A percentile compares a stretch with the other conserved stretches of the same genome.
phyloP scores from a whole-genome alignment of 2,797 vertebrate species.

The Intellagama lesueurii region DNA sequence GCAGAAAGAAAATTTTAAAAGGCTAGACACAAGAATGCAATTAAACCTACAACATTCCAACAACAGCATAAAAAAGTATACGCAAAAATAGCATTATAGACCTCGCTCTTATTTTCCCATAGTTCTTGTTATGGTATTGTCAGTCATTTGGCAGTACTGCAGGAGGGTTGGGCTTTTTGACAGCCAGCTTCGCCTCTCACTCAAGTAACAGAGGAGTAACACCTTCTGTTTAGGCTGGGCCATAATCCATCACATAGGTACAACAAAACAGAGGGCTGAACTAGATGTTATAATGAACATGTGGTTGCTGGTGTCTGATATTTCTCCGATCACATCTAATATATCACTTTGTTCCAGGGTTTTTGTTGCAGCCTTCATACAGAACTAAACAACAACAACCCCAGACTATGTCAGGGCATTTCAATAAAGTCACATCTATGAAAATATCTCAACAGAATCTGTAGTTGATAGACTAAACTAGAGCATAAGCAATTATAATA shows the following conservation, averaged over 20 bases:
- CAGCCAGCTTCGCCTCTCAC: background rate
- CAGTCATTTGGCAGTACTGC: background rate
- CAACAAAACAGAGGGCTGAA: background rate
- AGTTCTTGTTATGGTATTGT: background rate
- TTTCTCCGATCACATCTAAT: too few relatives aligned
- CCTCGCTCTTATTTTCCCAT: constrained; percentile 11
- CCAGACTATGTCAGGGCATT: too few relatives aligned
- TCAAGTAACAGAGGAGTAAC: background rate
- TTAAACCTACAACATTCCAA: background rate
- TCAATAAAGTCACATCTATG: background rate
- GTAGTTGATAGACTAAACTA: too few relatives aligned
- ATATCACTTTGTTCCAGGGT: too few relatives aligned
- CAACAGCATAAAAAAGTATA: background rate
- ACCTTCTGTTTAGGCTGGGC: background rate
- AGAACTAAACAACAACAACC: background rate
- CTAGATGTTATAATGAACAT: background rate
- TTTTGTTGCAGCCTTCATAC: background rate
- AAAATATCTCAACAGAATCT: background rate
- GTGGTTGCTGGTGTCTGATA: too few relatives aligned
- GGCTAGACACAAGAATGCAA: background rate
- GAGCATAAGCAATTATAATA: too few relatives aligned
- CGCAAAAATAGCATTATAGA: background rate
- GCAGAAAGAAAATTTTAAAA: background rate
- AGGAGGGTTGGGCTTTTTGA: background rate
- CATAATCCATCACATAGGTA: background rate